A percentile compares a stretch with the other conserved stretches of the same genome.
These are phyloP conservation scores for Sylvietta virens DNA, from an alignment of 2,113 vertebrate genomes.

Conservation along the genomic window DNA sequence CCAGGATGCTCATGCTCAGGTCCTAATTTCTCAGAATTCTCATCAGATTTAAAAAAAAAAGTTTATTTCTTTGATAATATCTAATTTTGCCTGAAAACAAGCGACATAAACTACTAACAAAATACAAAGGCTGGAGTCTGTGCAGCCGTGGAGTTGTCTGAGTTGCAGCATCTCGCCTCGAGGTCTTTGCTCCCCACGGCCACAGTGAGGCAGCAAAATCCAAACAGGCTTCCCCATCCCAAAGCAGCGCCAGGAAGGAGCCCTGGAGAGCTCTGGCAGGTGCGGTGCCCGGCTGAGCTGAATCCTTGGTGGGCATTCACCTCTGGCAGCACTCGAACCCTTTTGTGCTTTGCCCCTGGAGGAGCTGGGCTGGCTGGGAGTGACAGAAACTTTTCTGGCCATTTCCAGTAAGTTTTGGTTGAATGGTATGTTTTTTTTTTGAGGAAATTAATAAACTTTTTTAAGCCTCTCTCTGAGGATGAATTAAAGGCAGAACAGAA, in stretches of 20 bases:
- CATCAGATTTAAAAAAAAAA: neutral
- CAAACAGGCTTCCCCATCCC: neutral
- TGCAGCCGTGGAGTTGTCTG: neutral
- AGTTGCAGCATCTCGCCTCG: neutral
- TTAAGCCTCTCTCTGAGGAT: neutral
- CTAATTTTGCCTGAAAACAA: neutral
- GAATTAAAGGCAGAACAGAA: neutral
- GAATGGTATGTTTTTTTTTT: neutral
- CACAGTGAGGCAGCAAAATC: constrained; percentile 46
- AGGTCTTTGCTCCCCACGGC: neutral
- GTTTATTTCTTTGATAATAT: neutral
- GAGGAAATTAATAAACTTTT: neutral
- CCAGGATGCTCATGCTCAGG: neutral
- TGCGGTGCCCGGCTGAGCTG: neutral
- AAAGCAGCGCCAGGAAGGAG: fast-evolving
- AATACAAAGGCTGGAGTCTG: neutral
- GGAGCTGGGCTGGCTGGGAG: neutral
- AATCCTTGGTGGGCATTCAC: neutral
- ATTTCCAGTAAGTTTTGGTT: neutral
- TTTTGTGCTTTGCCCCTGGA: neutral
- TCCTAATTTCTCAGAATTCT: neutral
- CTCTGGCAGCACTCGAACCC: fast-evolving
- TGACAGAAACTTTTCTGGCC: neutral
- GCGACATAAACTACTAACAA: neutral
- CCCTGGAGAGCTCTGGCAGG: fast-evolving